These are phyloP conservation scores for Allobates femoralis DNA, from an alignment of 2,797 vertebrate genomes.

Conservation along the genomic window DNA sequence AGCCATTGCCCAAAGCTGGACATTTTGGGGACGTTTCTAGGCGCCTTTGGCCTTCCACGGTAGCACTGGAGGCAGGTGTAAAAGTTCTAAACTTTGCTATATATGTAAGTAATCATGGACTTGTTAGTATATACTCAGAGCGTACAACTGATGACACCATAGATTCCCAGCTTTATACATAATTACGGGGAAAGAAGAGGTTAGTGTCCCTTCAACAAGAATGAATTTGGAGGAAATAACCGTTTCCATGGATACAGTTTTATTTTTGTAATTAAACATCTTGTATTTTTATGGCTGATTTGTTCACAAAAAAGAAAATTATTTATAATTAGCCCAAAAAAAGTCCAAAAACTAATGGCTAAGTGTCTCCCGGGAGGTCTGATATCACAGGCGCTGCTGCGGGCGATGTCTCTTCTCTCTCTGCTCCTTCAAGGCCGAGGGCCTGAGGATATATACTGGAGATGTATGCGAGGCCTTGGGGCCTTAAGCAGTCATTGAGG, in stretches of 20 bases:
- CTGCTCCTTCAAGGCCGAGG: neutral
- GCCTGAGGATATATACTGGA: neutral
- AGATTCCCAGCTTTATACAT: neutral
- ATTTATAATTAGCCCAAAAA: constrained; percentile 6
- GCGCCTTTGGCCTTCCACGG: too few relatives aligned
- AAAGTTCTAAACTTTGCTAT: too few relatives aligned
- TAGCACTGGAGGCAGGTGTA: too few relatives aligned
- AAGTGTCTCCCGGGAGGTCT: neutral
- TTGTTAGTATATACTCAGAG: neutral
- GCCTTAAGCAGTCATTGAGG: neutral
- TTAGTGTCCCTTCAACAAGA: neutral
- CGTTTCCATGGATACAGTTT: constrained; percentile 13
- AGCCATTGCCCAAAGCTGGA: too few relatives aligned
- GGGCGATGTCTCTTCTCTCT: neutral
- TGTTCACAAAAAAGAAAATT: neutral
- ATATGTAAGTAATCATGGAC: too few relatives aligned
- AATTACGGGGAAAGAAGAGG: neutral
- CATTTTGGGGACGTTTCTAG: too few relatives aligned
- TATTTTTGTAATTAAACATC: neutral
- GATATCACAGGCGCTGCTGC: neutral
- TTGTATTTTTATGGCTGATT: neutral
- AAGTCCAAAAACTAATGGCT: neutral
- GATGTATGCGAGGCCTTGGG: neutral
- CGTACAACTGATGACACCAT: neutral
- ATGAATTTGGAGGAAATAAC: neutral